Evolutionary conservation across 2,888 invertebrate species (phyloP).

Genomic region (Laothoe populi): DNA sequence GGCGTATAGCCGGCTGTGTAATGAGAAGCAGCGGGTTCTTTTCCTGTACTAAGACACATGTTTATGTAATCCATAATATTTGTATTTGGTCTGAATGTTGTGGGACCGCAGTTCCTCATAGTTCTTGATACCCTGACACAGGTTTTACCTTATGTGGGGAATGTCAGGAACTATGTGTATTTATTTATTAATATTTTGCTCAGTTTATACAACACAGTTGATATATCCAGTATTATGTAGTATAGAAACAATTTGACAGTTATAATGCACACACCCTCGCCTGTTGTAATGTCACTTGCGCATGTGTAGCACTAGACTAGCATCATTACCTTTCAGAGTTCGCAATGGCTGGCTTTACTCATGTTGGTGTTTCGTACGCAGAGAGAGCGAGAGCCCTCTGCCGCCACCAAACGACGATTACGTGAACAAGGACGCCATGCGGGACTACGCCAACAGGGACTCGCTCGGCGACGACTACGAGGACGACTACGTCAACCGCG

Average conservation of each 20-base stretch:
- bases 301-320: slow-evolving; percentile 65
- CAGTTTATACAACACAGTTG: neutral
- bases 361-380: slow-evolving; percentile 82
- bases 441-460: slow-evolving; percentile 78
- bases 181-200: neutral
- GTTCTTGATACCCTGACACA: too few relatives aligned
- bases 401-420: slow-evolving; percentile 75
- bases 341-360: slow-evolving; percentile 76
- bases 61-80: too few relatives aligned
- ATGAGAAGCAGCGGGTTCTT: too few relatives aligned
- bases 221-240: neutral
- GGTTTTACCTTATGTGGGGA: too few relatives aligned
- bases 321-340: slow-evolving; percentile 69
- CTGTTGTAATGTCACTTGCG: slow-evolving; percentile 29
- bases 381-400: slow-evolving; percentile 80
- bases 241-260: too few relatives aligned
- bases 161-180: too few relatives aligned
- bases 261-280: neutral
- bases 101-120: too few relatives aligned
- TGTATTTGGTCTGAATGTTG: too few relatives aligned
- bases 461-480: slow-evolving; percentile 79
- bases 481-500: slow-evolving; percentile 81
- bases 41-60: too few relatives aligned
- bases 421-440: slow-evolving; percentile 75
- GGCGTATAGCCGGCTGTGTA: too few relatives aligned